Evolutionary conservation across 2,888 invertebrate genomes (phyloP), one percentile per base, ranked within the genome.

Genomic region (Copidosoma aretas): DNA sequence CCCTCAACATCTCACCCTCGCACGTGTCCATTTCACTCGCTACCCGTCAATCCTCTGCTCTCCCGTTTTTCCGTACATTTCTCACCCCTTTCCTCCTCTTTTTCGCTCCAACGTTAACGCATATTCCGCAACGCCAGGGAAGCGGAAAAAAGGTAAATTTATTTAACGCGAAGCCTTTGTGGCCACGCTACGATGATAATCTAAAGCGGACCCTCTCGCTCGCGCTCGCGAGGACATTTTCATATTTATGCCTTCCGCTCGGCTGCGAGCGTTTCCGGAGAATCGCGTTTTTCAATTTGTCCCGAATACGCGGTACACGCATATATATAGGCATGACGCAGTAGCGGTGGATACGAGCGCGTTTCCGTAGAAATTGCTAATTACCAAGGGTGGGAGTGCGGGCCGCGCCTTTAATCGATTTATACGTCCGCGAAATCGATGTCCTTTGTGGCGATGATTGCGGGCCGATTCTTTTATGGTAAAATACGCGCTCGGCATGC

Each of bases 201-300:
- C 64, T 64, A 68, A 68, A 54, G 64, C 19, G 43, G 60, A 46
- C 43, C 43, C 43, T 46, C 43, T 17, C 43, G 8, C 43, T 46
- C 43, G 43, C 43, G 59, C 32, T 14, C 54, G 63, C 56, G 19
- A 19, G 59, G 12, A 62, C 52, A 65, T 69, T 69, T 65, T 69
- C 65, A 69, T 69, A 69, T 69, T 69, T 69, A 65, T 65, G 61
- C 54, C 65, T 69, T 69, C 69, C 69, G 65, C 54, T 53, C 57
- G 60, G 60, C 60, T 19, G 60, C 24, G 61, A 49, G 39, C 59
- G 21, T 14, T 24, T 22, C 19, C 54, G 54, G 63, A 54, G 56
- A 68, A 68, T 64, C 64, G 60, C 60, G 43, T 68, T 68, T 68
- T 68, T 68, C 68, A 68, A 68, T 64, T 68, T 68, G 64, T 56